These are phyloP conservation scores for Trialeurodes vaporariorum DNA, from an alignment of 1,140 invertebrate species.

Conservation along the genomic window DNA sequence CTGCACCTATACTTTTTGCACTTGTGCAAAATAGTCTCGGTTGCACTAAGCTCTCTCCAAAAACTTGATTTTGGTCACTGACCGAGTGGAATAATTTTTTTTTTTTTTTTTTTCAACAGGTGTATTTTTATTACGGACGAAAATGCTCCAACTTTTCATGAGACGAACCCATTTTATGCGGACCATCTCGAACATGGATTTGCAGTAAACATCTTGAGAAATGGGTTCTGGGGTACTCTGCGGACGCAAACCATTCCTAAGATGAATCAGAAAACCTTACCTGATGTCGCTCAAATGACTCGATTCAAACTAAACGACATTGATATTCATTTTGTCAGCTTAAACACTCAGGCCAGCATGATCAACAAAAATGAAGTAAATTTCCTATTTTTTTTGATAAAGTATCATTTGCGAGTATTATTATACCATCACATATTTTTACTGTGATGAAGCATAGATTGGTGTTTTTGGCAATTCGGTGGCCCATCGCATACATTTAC, in stretches of 20 bases:
- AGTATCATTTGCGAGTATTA: not conserved
- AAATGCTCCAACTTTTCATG: slow-evolving; percentile 49
- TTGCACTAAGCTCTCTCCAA: too few species aligned
- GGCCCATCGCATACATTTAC: too few species aligned
- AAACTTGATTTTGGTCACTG: too few species aligned
- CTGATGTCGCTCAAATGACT: not conserved
- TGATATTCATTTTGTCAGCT: not conserved
- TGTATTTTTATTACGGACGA: slow-evolving; percentile 50
- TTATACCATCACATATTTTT: not conserved
- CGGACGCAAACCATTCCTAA: slow-evolving; percentile 49
- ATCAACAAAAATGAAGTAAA: not conserved
- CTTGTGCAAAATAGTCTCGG: too few species aligned
- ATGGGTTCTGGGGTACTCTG: slow-evolving; percentile 68
- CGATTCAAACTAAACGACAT: not conserved
- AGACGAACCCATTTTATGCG: slow-evolving; percentile 47
- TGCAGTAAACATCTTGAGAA: slow-evolving; percentile 58
- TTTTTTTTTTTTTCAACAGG: too few species aligned
- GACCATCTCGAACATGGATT: slow-evolving; percentile 56
- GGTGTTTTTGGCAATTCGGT: too few species aligned
- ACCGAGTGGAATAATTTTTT: too few species aligned
- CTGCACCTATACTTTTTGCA: too few species aligned
- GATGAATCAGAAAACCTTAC: slow-evolving; percentile 17
- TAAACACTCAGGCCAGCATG: not conserved
- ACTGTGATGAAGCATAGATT: too few species aligned
- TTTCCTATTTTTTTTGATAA: not conserved